Base-by-base conservation (phyloP, 2,113 vertebrate species). In the Centropus bengalensis region DNA sequence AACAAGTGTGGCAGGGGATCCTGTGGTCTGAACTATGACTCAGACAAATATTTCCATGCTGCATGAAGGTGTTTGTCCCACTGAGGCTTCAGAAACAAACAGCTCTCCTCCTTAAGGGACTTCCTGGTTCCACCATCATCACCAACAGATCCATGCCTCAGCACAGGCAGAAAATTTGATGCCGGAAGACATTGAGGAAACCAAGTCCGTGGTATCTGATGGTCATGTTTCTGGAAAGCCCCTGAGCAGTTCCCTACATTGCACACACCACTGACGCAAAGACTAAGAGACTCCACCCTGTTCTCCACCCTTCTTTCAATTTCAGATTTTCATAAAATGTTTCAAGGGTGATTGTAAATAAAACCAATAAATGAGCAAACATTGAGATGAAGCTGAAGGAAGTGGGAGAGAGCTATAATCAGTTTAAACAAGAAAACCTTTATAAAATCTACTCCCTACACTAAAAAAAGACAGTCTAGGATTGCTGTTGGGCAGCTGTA, bases 51-150 rank as follows among this genome's bases (percentile, higher is more conserved):
- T 8, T 67, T 86, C 63, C 38, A 14, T 0, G 33, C 70, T 22
- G 58, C 74, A 14, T 0, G 3, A 10, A n/a, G 60, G 42, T 1
- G 0, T 23, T 36, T 2, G 38, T 58, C 77, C 68, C 0, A 1
- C 17, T 16, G 8, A 58, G 55, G 77, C 36, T 32, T 20, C 51
- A 38, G 62, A 67, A 92, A 86, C 77, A 81, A 86, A 58, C 24
- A 81, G 13, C 30, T 22, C 69, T 64, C 15, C 51, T 58, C 3
- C 28, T 38, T 0, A 13, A 59, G 54, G 54, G 14, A 89, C 24
- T 60, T 86, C 88, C 95, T 64, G 71, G 77, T 42, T 36, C 74
- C 78, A 86, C 32, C 88, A 54, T 4, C 64, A 56, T 4, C 56
- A 59, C 17, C 33, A n/a, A 13, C 64, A 51, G 6, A 2, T 12